These are phyloP conservation scores for Sphaerophoria rueppellii DNA, from an alignment of 2,888 invertebrate species.

Conservation along the genomic window DNA sequence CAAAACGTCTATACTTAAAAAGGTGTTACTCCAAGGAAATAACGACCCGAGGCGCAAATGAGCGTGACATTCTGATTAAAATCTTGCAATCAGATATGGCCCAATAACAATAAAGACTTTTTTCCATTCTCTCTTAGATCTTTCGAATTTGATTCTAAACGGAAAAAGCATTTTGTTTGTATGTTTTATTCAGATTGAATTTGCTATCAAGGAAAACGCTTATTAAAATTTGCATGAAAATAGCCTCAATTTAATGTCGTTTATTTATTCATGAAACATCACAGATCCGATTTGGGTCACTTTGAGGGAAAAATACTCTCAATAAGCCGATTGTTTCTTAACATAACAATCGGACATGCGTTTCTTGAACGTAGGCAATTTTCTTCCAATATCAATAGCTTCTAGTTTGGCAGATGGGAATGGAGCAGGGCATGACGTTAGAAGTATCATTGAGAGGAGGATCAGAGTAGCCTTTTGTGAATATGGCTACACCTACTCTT, in stretches of 20 bases:
- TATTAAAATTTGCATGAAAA: conserved; percentile 59
- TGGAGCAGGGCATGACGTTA: not conserved
- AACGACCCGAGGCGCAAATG: not conserved
- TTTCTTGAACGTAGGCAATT: conserved; percentile 59
- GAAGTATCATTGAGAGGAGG: not conserved
- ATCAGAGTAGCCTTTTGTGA: conserved; percentile 30
- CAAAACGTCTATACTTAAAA: conserved; percentile 6
- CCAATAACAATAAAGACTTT: not conserved
- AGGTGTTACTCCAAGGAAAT: conserved; percentile 22
- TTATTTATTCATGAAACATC: conserved; percentile 68
- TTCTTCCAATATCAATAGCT: conserved; percentile 24
- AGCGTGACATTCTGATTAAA: conserved; percentile 5
- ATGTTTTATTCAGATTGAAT: not conserved
- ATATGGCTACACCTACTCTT: conserved; percentile 48
- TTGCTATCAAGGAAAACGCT: conserved; percentile 14
- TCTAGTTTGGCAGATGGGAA: not conserved
- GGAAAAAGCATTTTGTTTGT: not conserved
- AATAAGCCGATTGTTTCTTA: conserved; percentile 50
- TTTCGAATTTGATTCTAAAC: too few species aligned
- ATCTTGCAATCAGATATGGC: conserved; percentile 18
- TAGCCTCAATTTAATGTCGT: conserved; percentile 60
- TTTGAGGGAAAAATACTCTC: conserved; percentile 45
- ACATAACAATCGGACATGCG: conserved; percentile 56
- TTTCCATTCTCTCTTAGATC: not conserved
- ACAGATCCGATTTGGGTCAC: conserved; percentile 60